phyloP scores from a whole-genome alignment of 2,113 vertebrate species.

The Gavia stellata region DNA sequence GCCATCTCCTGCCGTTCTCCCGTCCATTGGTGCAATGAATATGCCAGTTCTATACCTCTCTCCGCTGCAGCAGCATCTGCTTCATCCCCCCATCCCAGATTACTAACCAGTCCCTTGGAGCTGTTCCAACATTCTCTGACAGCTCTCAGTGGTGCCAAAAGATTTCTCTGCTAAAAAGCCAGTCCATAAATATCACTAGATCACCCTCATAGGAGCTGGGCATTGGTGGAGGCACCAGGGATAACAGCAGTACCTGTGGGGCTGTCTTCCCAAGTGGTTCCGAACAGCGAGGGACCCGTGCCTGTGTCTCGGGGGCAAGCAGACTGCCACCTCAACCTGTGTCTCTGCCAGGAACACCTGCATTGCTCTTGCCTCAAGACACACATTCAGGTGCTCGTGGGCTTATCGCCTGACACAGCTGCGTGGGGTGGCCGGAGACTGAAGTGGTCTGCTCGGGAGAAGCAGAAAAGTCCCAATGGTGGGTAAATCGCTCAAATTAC shows the following conservation, averaged over 20 bases:
- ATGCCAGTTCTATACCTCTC: background rate
- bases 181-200: background rate
- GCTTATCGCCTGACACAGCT: rapidly evolving
- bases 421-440: too few relatives aligned
- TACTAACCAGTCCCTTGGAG: background rate
- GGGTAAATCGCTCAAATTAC: background rate
- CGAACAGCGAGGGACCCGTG: rapidly evolving
- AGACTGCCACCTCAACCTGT: background rate
- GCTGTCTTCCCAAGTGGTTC: background rate
- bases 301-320: background rate
- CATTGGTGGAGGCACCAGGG: background rate
- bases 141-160: background rate
- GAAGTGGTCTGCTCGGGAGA: background rate
- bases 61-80: background rate
- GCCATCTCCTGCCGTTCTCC: background rate
- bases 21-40: background rate
- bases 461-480: background rate
- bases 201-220: background rate
- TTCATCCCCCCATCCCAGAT: background rate
- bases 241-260: too few relatives aligned
- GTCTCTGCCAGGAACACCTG: background rate
- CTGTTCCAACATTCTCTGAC: slow-evolving; percentile 8
- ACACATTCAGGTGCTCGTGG: background rate
- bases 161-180: background rate
- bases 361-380: background rate